Evolutionary conservation across 2,888 invertebrate species (phyloP).

Genomic region (Gortyna flavago): DNA sequence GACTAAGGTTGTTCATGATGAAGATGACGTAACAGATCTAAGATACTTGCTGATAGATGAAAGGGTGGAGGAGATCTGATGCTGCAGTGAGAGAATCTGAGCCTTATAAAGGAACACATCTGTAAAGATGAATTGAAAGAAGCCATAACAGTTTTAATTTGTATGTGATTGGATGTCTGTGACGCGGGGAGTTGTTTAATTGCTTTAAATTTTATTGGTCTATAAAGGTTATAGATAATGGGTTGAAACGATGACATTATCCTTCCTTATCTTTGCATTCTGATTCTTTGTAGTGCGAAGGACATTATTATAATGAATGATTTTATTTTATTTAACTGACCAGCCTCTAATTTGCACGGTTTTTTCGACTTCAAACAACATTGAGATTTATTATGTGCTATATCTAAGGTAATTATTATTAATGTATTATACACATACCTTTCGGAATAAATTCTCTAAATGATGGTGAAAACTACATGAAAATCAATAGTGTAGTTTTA

Average conservation of each 20-base stretch:
- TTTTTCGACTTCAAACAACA: not conserved
- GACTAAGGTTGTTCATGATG: conserved; percentile 76
- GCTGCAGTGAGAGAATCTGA: conserved; percentile 9
- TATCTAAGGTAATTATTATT: not conserved
- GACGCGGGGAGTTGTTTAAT: conserved; percentile 8
- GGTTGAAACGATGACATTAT: not conserved
- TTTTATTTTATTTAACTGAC: not conserved
- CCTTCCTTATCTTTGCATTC: not conserved
- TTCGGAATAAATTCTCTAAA: not conserved
- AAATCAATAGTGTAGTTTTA: not conserved
- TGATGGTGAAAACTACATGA: not conserved
- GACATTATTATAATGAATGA: too few relatives aligned
- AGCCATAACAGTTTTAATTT: conserved; percentile 68
- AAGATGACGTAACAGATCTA: conserved; percentile 47
- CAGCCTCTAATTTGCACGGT: not conserved
- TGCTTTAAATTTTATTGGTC: conserved; percentile 28
- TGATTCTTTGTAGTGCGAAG: not conserved
- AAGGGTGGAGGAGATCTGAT: conserved; percentile 58
- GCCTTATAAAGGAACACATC: conserved; percentile 47
- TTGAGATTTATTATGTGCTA: not conserved
- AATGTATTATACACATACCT: not conserved
- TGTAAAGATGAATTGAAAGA: conserved; percentile 64
- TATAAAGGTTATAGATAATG: conserved; percentile 2
- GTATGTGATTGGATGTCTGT: conserved; percentile 28
- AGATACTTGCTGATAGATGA: conserved; percentile 24